Evolutionary conservation across 2,888 invertebrate species (phyloP).

Genomic region (Megastigmus dorsalis): DNA sequence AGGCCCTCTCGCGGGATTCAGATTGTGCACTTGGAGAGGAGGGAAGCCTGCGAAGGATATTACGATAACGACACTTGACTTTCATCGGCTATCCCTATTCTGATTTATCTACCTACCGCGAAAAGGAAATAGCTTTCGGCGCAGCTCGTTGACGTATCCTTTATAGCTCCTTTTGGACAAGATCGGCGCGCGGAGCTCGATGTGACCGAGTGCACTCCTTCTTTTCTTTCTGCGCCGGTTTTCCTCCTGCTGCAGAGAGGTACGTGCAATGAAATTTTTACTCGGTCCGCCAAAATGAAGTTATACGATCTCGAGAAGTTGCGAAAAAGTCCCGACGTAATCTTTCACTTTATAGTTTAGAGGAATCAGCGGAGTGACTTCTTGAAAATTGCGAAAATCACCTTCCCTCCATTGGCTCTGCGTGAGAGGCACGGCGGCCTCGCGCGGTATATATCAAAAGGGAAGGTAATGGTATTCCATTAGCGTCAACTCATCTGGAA

Average conservation of each 20-base stretch:
- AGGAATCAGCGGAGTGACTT: conserved; percentile 35
- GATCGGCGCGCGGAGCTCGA: no score
- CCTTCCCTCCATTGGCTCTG: conserved; percentile 11
- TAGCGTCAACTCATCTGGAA: conserved; percentile 60
- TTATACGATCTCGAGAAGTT: neutral
- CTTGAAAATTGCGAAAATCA: conserved; percentile 49
- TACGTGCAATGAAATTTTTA: neutral
- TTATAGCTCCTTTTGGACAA: no score
- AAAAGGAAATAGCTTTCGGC: no score
- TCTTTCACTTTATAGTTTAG: conserved; percentile 28
- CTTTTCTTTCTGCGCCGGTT: neutral
- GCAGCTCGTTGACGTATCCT: no score
- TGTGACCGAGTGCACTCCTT: neutral
- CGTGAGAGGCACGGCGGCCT: neutral
- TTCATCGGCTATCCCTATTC: conserved; percentile 12
- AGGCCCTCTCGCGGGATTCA: conserved; percentile 53
- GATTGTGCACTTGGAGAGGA: conserved; percentile 49
- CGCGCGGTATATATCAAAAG: conserved; percentile 56
- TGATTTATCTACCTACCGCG: conserved; percentile 23
- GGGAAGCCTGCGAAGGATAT: conserved; percentile 41
- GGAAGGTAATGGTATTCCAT: conserved; percentile 62
- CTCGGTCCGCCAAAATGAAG: neutral
- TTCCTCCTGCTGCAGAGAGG: neutral
- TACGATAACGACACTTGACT: conserved; percentile 40
- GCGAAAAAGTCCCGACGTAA: conserved; percentile 42